These are phyloP conservation scores for Idaea aversata DNA, from an alignment of 2,888 invertebrate species.

Conservation along the genomic window DNA sequence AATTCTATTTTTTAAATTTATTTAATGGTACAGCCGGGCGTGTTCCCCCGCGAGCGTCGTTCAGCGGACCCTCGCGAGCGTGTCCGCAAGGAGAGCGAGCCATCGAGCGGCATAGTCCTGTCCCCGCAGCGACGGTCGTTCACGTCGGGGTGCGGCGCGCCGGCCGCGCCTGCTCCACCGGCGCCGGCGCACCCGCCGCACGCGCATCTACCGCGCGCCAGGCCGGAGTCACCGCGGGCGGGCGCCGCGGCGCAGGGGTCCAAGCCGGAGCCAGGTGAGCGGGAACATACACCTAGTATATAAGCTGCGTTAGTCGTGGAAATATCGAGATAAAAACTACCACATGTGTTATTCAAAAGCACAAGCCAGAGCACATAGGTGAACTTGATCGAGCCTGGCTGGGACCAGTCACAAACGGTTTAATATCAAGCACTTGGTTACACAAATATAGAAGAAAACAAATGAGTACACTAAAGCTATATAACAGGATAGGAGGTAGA, in stretches of 20 bases:
- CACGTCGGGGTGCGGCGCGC: slow-evolving; percentile 92
- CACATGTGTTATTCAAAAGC: too few species aligned
- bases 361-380: too few species aligned
- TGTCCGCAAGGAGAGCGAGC: slow-evolving; percentile 88
- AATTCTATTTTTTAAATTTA: neutral
- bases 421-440: too few species aligned
- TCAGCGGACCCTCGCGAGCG: slow-evolving; percentile 87
- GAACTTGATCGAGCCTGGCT: too few species aligned
- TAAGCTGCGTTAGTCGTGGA: neutral
- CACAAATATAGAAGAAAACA: neutral
- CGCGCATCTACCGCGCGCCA: slow-evolving; percentile 80
- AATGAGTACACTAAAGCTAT: too few species aligned
- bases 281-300: too few species aligned
- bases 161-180: slow-evolving; percentile 81
- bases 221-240: slow-evolving; percentile 60
- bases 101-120: slow-evolving; percentile 84
- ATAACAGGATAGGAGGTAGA: too few species aligned
- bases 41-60: slow-evolving; percentile 69
- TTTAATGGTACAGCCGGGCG: slow-evolving; percentile 39
- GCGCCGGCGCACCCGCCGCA: slow-evolving; percentile 71
- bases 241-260: slow-evolving; percentile 42
- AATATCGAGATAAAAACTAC: too few species aligned
- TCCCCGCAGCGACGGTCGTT: slow-evolving; percentile 93
- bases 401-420: too few species aligned
- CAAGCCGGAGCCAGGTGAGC: slow-evolving; percentile 56